A percentile compares a stretch with the other conserved stretches of the same genome.
Conservation (phyloP, 2,888 invertebrate species). For the Aproaerema taeniolella region DNA sequence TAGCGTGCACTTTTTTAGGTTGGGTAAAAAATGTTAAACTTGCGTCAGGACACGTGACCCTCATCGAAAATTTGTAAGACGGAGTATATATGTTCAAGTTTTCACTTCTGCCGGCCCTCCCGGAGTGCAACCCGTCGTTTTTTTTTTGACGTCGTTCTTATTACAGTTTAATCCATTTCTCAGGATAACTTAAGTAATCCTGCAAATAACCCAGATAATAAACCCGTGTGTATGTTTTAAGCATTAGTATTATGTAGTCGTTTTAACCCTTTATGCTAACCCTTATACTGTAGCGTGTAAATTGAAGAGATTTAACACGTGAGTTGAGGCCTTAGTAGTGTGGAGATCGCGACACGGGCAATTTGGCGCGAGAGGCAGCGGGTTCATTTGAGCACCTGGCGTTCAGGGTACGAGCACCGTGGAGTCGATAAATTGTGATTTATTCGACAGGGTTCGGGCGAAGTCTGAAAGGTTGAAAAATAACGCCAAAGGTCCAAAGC, state of each 20-base stretch:
- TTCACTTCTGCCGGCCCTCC: too few species aligned
- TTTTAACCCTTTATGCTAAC: conserved; percentile 43
- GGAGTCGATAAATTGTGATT: conserved; percentile 25
- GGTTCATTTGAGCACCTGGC: conserved; percentile 67
- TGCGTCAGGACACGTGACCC: too few species aligned
- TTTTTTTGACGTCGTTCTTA: too few species aligned
- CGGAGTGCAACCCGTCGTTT: too few species aligned
- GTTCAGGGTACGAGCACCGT: conserved; percentile 34
- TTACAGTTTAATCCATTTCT: too few species aligned
- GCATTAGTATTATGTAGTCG: conserved; percentile 33
- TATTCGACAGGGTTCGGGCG: background rate
- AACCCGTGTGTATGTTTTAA: conserved; percentile 36
- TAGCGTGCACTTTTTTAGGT: too few species aligned
- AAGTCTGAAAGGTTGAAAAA: background rate
- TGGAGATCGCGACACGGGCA: conserved; percentile 64
- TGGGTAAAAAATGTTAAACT: too few species aligned
- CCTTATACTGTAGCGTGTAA: conserved; percentile 40
- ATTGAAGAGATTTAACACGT: conserved; percentile 66
- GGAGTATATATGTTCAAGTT: too few species aligned
- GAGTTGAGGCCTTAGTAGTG: conserved; percentile 62
- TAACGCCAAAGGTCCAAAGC: too few species aligned
- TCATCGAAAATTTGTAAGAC: too few species aligned
- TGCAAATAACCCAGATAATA: conserved; percentile 33
- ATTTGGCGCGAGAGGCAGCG: conserved; percentile 60
- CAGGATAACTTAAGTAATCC: too few species aligned